Conservation (phyloP, 2,888 invertebrate genomes). For the Phytoseiulus persimilis region DNA sequence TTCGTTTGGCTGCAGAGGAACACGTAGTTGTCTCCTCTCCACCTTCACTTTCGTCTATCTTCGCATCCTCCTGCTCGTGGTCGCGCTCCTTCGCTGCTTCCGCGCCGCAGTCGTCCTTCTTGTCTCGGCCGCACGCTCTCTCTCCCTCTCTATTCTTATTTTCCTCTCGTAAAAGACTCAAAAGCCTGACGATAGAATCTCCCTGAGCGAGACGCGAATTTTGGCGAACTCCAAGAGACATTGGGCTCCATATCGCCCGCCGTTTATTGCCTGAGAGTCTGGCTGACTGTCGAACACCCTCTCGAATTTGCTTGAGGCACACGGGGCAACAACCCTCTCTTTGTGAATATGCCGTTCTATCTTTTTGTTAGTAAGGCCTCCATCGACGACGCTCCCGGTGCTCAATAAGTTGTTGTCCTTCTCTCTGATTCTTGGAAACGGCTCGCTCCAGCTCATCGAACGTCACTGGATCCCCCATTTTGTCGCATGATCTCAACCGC, state of each 20-base stretch:
- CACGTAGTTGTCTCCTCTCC: not conserved
- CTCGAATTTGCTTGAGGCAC: slow-evolving; percentile 44
- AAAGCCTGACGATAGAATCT: not conserved
- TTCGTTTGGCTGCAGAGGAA: not conserved
- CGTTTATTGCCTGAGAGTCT: slow-evolving; percentile 21
- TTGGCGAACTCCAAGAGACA: not conserved
- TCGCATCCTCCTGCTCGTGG: not conserved
- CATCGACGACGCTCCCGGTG: not conserved
- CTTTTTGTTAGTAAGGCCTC: not conserved
- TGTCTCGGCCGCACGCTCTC: not conserved
- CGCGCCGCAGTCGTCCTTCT: not conserved
- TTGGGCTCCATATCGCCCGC: not conserved
- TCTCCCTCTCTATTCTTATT: too few relatives aligned
- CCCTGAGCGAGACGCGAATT: not conserved
- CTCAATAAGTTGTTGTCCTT: not conserved
- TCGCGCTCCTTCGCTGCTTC: not conserved
- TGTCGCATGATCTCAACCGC: too few relatives aligned
- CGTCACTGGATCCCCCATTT: not conserved
- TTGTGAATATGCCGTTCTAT: not conserved
- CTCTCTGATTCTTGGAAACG: not conserved
- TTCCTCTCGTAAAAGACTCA: not conserved
- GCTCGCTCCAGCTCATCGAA: not conserved
- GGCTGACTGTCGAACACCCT: slow-evolving; percentile 43
- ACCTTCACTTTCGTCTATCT: not conserved
- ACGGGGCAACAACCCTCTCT: not conserved